phyloP scores from a whole-genome alignment of 2,797 vertebrate species.

The Bovichtus diacanthus region DNA sequence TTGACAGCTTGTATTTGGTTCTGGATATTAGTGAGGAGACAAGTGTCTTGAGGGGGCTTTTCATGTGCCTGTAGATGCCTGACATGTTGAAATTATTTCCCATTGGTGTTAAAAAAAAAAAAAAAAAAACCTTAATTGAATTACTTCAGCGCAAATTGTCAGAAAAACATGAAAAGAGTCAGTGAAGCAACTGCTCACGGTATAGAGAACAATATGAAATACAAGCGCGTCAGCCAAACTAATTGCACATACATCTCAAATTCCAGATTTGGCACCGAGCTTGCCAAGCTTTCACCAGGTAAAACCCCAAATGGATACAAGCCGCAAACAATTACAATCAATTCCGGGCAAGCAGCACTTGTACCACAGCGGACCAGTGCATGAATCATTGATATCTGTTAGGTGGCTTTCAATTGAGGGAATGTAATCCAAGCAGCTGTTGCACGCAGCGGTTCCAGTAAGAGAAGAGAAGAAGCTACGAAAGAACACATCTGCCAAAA shows the following conservation, averaged over 20 bases:
- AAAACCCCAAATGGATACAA: constrained; percentile 45
- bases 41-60: constrained; percentile 65
- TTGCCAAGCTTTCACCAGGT: constrained; percentile 50
- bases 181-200: constrained; percentile 40
- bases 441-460: constrained; percentile 47
- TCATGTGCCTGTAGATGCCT: constrained; percentile 60
- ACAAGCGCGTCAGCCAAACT: constrained; percentile 6
- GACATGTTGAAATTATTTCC: constrained; percentile 67
- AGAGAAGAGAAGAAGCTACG: constrained; percentile 22
- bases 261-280: constrained; percentile 22
- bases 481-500: constrained; percentile 62
- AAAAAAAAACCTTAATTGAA: constrained; percentile 68
- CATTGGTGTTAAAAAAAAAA: constrained; percentile 63
- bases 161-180: constrained; percentile 59
- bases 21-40: constrained; percentile 62
- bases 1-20: constrained; percentile 68
- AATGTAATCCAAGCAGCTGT: constrained; percentile 66
- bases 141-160: constrained; percentile 67
- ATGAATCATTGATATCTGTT: constrained; percentile 60
- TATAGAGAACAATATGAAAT: constrained; percentile 34
- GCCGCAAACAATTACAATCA: constrained; percentile 62
- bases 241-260: constrained; percentile 43
- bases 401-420: constrained; percentile 50
- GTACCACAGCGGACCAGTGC: constrained; percentile 12
- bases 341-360: constrained; percentile 44